Percentiles rank a stretch among this genome's conserved stretches.
phyloP scores from a whole-genome alignment of 1,140 invertebrate genomes.

The Euglossa dilemma region DNA sequence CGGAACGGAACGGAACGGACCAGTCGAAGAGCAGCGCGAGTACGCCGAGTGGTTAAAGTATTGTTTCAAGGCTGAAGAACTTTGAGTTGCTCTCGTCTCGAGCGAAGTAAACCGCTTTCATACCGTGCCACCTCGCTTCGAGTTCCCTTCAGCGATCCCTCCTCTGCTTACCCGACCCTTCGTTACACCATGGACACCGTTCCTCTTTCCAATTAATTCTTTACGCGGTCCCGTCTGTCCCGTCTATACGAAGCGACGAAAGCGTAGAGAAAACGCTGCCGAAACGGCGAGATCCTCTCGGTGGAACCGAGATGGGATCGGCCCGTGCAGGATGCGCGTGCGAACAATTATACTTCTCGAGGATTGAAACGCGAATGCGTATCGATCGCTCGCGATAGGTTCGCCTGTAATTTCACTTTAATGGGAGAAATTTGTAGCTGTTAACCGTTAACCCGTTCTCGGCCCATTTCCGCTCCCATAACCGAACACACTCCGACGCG shows the following conservation, averaged over 20 bases:
- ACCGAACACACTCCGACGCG: neutral
- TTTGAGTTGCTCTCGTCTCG: conserved; percentile 20
- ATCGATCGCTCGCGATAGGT: neutral
- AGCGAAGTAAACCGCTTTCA: conserved; percentile 16
- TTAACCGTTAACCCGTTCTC: conserved; percentile 56
- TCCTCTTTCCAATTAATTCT: neutral
- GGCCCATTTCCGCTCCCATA: conserved; percentile 26
- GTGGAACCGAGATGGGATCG: too few relatives aligned
- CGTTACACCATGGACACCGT: neutral
- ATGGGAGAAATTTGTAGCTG: conserved; percentile 61
- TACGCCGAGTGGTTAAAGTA: conserved; percentile 33
- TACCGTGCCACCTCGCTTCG: conserved; percentile 14
- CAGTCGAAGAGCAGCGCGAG: neutral
- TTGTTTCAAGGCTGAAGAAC: conserved; percentile 16
- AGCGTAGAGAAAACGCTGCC: too few relatives aligned
- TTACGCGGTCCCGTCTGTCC: too few relatives aligned
- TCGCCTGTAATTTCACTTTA: conserved; percentile 57
- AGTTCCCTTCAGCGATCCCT: neutral
- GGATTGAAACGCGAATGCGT: conserved; percentile 13
- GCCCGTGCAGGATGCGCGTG: too few relatives aligned
- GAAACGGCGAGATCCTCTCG: too few relatives aligned
- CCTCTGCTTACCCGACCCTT: neutral
- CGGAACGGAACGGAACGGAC: neutral
- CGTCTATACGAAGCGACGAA: too few relatives aligned
- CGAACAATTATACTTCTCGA: neutral